Percentiles rank a stretch among this genome's conserved stretches.
phyloP scores from a whole-genome alignment of 2,113 vertebrate species.

The Miniopterus natalensis region DNA sequence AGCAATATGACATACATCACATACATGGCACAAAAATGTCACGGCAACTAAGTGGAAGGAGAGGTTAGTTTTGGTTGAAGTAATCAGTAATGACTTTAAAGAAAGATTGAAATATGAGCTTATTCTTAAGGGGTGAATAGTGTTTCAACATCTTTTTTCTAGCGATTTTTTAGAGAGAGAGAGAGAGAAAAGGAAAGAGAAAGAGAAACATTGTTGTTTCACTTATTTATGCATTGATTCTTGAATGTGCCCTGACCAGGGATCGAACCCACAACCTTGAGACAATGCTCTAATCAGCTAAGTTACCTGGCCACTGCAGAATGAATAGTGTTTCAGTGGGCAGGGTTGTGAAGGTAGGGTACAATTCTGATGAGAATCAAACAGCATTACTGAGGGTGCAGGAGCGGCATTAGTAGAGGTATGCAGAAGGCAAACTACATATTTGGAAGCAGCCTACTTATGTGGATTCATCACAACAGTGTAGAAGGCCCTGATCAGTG shows the following conservation, averaged over 20 bases:
- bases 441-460: not conserved
- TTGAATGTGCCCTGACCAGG: not conserved
- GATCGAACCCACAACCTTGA: not conserved
- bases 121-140: not conserved
- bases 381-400: not conserved
- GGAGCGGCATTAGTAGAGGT: not conserved
- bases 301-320: too few species aligned
- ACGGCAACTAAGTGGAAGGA: conserved; percentile 2
- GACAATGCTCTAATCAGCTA: not conserved
- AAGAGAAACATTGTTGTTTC: not conserved
- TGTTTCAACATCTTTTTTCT: not conserved
- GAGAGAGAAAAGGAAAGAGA: not conserved
- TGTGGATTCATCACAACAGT: not conserved
- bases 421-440: not conserved
- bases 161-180: not conserved
- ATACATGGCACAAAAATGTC: not conserved
- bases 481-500: too few species aligned
- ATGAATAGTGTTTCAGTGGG: not conserved
- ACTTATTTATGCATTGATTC: not conserved
- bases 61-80: not conserved
- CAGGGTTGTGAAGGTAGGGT: not conserved
- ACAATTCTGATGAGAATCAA: not conserved
- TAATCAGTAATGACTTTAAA: not conserved
- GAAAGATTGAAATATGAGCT: not conserved
- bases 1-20: not conserved